Conservation (phyloP, 2,888 invertebrate species). For the Panopea generosa region DNA sequence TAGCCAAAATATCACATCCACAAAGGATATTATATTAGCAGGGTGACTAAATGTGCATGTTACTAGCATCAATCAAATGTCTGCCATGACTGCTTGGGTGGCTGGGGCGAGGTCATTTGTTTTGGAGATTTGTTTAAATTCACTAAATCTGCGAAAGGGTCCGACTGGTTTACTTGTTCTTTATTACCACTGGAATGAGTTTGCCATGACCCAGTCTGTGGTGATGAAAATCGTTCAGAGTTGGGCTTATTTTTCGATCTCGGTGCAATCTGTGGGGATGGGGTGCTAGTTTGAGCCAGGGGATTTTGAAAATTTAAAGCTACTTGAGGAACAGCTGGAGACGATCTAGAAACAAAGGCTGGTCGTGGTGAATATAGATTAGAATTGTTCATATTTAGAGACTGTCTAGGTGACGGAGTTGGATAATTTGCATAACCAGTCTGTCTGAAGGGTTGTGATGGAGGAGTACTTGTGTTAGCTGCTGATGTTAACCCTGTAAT, state of each 20-base stretch:
- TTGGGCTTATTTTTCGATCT: conserved; percentile 28
- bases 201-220: background rate
- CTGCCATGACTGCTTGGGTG: conserved; percentile 53
- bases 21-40: too few relatives aligned
- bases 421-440: background rate
- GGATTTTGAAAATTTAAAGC: conserved; percentile 38
- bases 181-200: background rate
- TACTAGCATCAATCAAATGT: conserved; percentile 62
- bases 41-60: background rate
- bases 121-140: conserved; percentile 27
- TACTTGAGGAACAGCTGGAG: background rate
- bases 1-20: too few relatives aligned
- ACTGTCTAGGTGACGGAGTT: conserved; percentile 27
- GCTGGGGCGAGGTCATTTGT: conserved; percentile 16
- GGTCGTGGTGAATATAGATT: conserved; percentile 35
- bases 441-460: too few relatives aligned
- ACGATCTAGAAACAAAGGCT: conserved; percentile 19
- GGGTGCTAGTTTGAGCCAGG: conserved; percentile 3
- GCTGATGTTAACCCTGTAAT: conserved; percentile 59
- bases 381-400: conserved; percentile 21
- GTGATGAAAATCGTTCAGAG: conserved; percentile 25
- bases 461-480: conserved; percentile 3
- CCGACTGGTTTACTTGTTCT: conserved; percentile 32
- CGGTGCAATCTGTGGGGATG: conserved; percentile 11
- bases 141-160: conserved; percentile 58